Evolutionary conservation across 2,113 vertebrate species (phyloP).

Genomic region (Henicopernis longicauda): DNA sequence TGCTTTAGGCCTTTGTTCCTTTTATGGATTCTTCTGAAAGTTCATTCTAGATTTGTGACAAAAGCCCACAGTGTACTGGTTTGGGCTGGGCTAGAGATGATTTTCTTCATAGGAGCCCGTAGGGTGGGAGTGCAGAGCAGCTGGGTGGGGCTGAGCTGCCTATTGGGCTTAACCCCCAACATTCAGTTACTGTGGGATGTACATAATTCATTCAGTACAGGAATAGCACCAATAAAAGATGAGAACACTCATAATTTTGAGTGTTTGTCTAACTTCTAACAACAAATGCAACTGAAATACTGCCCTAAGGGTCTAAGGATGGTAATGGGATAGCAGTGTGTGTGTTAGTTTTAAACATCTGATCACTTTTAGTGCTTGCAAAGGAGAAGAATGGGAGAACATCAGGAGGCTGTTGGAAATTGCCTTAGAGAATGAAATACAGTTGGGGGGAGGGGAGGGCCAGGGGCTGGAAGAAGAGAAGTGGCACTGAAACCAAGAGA

Average conservation of each 20-base stretch:
- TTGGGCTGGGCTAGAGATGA: neutral
- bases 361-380: neutral
- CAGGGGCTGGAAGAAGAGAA: neutral
- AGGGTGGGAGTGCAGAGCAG: neutral
- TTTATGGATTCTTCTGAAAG: neutral
- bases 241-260: neutral
- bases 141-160: neutral
- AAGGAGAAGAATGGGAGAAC: neutral
- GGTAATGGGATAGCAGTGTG: neutral
- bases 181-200: neutral
- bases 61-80: neutral
- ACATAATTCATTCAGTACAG: neutral
- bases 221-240: neutral
- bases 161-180: neutral
- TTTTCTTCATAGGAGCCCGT: neutral
- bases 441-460: neutral
- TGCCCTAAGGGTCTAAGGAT: neutral
- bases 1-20: neutral
- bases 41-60: neutral
- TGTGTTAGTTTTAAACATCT: neutral
- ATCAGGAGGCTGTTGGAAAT: neutral
- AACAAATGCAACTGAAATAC: neutral
- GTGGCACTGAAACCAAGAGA: neutral
- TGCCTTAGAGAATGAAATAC: neutral
- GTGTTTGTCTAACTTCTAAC: neutral